These are phyloP conservation scores for Hemicrepidius hirtus DNA, from an alignment of 2,888 invertebrate species.

Conservation along the genomic window DNA sequence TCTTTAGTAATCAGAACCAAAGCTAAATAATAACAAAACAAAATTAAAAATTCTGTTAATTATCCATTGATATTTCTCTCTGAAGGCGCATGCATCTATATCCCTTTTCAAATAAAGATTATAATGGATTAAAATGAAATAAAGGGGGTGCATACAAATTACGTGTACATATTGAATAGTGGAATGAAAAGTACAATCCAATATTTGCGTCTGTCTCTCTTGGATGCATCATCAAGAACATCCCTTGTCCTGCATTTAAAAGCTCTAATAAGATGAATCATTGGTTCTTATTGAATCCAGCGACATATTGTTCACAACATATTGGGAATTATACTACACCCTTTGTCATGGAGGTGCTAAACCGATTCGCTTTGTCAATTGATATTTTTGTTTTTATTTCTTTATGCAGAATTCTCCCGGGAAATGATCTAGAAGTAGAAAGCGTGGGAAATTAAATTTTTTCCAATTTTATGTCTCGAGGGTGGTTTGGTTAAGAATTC, in stretches of 20 bases:
- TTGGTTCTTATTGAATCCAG: conserved; percentile 29
- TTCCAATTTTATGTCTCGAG: too few species aligned
- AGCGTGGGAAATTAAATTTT: too few species aligned
- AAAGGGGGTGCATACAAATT: conserved; percentile 50
- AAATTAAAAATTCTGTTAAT: conserved; percentile 1
- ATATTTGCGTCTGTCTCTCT: conserved; percentile 31
- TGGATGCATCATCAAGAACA: neutral
- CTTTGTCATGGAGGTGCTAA: conserved; percentile 33
- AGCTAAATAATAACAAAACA: neutral
- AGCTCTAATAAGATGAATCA: conserved; percentile 49
- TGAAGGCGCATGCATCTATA: neutral
- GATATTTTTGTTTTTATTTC: neutral
- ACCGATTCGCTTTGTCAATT: conserved; percentile 10
- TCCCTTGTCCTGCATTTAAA: conserved; percentile 24
- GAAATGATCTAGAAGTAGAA: too few species aligned
- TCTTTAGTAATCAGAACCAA: too few species aligned
- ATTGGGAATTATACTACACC: conserved; percentile 44
- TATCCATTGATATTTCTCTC: neutral
- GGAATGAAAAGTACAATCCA: conserved; percentile 41
- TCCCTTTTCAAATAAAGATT: conserved; percentile 50
- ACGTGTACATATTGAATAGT: conserved; percentile 43
- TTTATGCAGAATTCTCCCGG: too few species aligned
- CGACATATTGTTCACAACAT: conserved; percentile 45
- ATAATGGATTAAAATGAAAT: conserved; percentile 47
- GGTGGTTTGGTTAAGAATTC: too few species aligned